These are phyloP conservation scores for Tetramorium simillimum DNA, from an alignment of 1,140 invertebrate species.

Conservation along the genomic window DNA sequence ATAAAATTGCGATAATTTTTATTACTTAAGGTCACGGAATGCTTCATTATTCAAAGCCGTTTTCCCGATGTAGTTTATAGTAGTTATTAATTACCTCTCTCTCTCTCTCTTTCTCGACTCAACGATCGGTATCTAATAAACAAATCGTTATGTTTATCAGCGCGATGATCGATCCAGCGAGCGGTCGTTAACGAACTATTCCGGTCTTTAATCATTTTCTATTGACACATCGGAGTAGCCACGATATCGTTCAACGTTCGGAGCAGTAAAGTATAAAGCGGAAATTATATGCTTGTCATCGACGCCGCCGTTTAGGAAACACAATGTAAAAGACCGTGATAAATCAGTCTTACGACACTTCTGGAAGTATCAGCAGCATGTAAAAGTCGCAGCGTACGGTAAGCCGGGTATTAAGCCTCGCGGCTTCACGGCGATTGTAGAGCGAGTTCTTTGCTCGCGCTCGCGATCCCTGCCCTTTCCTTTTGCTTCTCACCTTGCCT, in stretches of 20 bases:
- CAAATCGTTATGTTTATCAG: slow-evolving; percentile 26
- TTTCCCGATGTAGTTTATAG: neutral
- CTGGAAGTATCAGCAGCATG: slow-evolving; percentile 35
- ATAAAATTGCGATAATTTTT: neutral
- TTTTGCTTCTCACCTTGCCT: slow-evolving; percentile 65
- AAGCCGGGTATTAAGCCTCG: neutral
- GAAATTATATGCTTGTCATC: slow-evolving; percentile 54
- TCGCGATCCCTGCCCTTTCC: slow-evolving; percentile 50
- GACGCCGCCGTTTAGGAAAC: slow-evolving; percentile 17
- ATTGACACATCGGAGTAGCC: slow-evolving; percentile 14
- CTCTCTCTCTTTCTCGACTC: neutral
- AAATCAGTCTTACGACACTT: slow-evolving; percentile 51
- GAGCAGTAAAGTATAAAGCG: neutral
- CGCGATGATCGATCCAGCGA: neutral
- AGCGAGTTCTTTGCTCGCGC: slow-evolving; percentile 40
- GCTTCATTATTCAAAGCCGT: neutral
- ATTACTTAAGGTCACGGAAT: neutral
- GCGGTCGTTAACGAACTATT: neutral
- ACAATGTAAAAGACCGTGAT: slow-evolving; percentile 43
- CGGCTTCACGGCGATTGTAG: slow-evolving; percentile 21
- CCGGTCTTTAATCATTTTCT: slow-evolving; percentile 30
- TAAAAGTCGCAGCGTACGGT: neutral
- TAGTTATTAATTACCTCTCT: slow-evolving; percentile 22
- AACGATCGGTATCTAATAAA: slow-evolving; percentile 29
- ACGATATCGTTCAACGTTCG: neutral